Evolutionary conservation across 2,113 vertebrate genomes (phyloP).

Genomic region (Cynoglossus semilaevis): DNA sequence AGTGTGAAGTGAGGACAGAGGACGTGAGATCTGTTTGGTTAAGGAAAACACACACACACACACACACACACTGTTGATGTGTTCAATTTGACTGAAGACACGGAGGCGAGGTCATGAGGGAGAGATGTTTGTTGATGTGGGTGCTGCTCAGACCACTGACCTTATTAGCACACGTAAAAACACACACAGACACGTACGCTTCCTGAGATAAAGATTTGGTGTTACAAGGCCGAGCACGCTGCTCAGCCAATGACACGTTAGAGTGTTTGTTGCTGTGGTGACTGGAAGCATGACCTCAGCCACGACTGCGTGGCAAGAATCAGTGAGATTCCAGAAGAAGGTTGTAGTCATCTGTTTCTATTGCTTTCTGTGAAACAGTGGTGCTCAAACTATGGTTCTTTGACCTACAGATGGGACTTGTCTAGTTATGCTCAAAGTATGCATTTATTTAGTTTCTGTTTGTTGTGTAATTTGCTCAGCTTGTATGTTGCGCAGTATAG

Average conservation of each 20-base stretch:
- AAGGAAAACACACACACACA: background rate
- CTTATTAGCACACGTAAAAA: slow-evolving; percentile 31
- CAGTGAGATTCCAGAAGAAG: slow-evolving; percentile 4
- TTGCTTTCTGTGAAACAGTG: background rate
- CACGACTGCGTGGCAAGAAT: slow-evolving; percentile 18
- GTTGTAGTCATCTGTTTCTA: background rate
- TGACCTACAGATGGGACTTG: too few relatives aligned
- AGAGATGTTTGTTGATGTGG: slow-evolving; percentile 51
- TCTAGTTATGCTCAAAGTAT: too few relatives aligned
- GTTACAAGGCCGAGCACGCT: slow-evolving; percentile 9
- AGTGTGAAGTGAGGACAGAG: slow-evolving; percentile 13
- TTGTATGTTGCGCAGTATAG: too few relatives aligned
- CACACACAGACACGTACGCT: background rate
- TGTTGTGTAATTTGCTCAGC: too few relatives aligned
- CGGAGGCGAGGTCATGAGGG: slow-evolving; percentile 50
- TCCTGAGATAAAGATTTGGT: slow-evolving; percentile 6
- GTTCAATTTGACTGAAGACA: slow-evolving; percentile 55
- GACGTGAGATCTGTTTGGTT: background rate
- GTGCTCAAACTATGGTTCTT: background rate
- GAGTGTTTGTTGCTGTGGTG: slow-evolving; percentile 60
- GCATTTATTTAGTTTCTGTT: too few relatives aligned
- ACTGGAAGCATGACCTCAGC: slow-evolving; percentile 41
- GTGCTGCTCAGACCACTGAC: slow-evolving; percentile 49
- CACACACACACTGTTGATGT: slow-evolving; percentile 35
- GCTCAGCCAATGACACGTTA: slow-evolving; percentile 36